Conservation (phyloP, 1,140 invertebrate species). For the Condylostylus longicornis region DNA sequence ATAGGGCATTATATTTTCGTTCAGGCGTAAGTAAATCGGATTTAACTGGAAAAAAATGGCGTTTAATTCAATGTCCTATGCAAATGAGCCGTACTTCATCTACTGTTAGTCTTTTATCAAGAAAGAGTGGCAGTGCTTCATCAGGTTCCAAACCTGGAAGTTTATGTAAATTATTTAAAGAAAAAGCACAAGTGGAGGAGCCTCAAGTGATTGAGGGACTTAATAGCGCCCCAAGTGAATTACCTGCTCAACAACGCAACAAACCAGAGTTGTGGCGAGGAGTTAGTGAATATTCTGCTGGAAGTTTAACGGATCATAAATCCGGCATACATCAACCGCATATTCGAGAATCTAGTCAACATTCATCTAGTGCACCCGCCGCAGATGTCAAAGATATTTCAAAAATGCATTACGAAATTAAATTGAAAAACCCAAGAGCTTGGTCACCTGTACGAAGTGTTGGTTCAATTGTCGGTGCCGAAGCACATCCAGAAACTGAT, state of each 20-base stretch:
- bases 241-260: conserved; percentile 20
- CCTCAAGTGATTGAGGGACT: conserved; percentile 38
- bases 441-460: conserved; percentile 71
- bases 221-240: conserved; percentile 41
- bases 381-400: conserved; percentile 21
- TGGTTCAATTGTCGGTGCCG: conserved; percentile 60
- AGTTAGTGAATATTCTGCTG: conserved; percentile 18
- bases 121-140: conserved; percentile 35
- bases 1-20: conserved; percentile 62
- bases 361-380: conserved; percentile 25
- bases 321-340: conserved; percentile 12
- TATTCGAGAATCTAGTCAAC: conserved; percentile 15
- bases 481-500: conserved; percentile 65
- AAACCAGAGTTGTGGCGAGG: conserved; percentile 24
- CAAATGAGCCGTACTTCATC: conserved; percentile 65
- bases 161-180: conserved; percentile 29
- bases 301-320: too few species aligned
- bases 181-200: conserved; percentile 26
- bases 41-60: conserved; percentile 77
- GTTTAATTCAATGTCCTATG: conserved; percentile 54
- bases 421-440: conserved; percentile 51
- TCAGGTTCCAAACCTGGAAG: conserved; percentile 31
- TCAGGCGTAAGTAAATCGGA: conserved; percentile 60
- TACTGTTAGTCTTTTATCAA: conserved; percentile 37
- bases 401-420: conserved; percentile 34